Evolutionary conservation across 2,888 invertebrate genomes (phyloP), one percentile per base, ranked within the genome.

Genomic region (Calliphora vomitoria): DNA sequence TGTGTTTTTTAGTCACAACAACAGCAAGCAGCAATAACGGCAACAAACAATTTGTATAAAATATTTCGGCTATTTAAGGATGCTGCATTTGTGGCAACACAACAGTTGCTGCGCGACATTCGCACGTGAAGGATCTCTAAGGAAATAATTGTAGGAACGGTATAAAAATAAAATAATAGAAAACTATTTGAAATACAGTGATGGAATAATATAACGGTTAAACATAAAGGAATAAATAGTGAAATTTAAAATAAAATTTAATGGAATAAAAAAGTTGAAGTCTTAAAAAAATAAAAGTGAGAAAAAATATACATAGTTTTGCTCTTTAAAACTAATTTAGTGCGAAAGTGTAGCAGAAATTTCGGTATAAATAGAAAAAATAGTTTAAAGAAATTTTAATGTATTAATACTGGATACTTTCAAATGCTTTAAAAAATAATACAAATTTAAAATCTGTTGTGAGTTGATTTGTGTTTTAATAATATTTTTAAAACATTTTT

Each of bases 51-150:
- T 64, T 69, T 62, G 80, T 85, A 58, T 6, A 75, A 81, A 41
- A 75, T 75, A 69, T 81, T 78, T 86, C 60, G 83, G 88, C 90
- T 93, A 92, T 93, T 92, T 92, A 92, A 93, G 91, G 93, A 93
- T 92, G 93, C 91, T 92, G 92, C 92, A 91, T 90, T 90, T 89
- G 90, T 90, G 90, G 89, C 90, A 91, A 91, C 89, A 90, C 89
- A 89, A 91, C 91, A 92, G 92, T 92, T 92, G 91, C 89, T 90
- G 91, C 92, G 92, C 91, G 92, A 90, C 92, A 91, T 90, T 92
- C 89, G 91, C 91, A 90, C 90, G 90, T 89, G 89, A 89, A 90
- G 89, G 87, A 89, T 88, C 88, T 82, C 79, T 64, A 66, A 76
- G 44, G 53, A 69, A 68, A 38, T 53, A 35, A 35, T 35, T 41